Base-by-base conservation (phyloP, 2,113 vertebrate genomes). In the Pholis gunnellus region DNA sequence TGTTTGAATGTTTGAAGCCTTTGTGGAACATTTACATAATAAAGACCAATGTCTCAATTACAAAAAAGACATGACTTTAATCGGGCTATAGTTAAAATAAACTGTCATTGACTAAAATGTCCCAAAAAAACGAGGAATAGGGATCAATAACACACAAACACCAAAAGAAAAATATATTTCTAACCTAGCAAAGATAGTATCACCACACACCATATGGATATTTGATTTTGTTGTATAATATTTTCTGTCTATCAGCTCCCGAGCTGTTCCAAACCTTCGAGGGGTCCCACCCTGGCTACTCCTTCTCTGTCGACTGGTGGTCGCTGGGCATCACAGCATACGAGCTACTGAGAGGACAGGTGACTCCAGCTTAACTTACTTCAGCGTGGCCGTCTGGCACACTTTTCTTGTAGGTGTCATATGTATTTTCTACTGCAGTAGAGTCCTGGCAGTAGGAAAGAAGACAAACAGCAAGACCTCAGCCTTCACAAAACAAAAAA, bases 301-400 rank as follows among this genome's bases (percentile, higher is more conserved):
- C 97, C 79, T 99, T 97, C 17, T 95, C 96, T 0, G 96, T 96
- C 11, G 96, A 96, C 90, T 96, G 96, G 96, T 96, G 96, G 96
- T 96, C 96, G 1, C 82, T 96, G 81, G 96, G 96, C 36, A 95
- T 99, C 93, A 99, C 98, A 0, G 97, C 97, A 0, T 99, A 99
- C 0, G 98, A 99, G 90, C 96, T 99, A 42, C 93, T 99, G 14
- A 93, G 97, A 92, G 96, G 97, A 91, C 96, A 97, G 96, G 98
- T 99, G 92, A 84, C 11, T n/a, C 61, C 64, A 71, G n/a, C 72
- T 52, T 56, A 44, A 0, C 34, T 79, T 44, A 14, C 59, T 29
- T 75, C 54, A 64, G 31, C 57, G 4, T 34, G 18, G 15, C 34
- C 72, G 2, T 10, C 65, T 66, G 56, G 31, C 81, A 66, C 57